Conservation (phyloP, 2,797 vertebrate species). For the Pagetopsis macropterus region DNA sequence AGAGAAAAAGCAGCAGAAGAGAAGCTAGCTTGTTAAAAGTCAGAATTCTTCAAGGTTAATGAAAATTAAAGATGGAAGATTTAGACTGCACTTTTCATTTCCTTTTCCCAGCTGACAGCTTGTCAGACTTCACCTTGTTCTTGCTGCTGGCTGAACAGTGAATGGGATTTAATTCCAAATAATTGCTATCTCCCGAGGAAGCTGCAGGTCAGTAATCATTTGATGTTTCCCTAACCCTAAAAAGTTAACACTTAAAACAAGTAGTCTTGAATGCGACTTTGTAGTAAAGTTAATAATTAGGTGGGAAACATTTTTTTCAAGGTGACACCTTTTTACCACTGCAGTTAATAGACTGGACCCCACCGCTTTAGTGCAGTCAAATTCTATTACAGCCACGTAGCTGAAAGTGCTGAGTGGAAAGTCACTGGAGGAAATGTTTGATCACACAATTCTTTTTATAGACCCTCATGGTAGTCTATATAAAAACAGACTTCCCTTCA, state of each 20-base stretch:
- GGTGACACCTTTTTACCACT: not conserved
- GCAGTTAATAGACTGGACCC: constrained; percentile 6
- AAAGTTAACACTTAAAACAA: constrained; percentile 28
- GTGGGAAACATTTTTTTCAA: not conserved
- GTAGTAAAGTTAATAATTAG: constrained; percentile 19
- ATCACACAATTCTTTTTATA: not conserved
- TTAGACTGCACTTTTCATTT: constrained; percentile 24
- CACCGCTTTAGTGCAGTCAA: not conserved
- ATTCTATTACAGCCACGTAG: not conserved
- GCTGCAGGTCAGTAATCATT: constrained; percentile 6
- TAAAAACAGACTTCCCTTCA: not conserved
- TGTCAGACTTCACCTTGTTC: constrained; percentile 56
- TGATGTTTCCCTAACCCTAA: constrained; percentile 10
- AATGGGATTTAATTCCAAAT: constrained; percentile 51
- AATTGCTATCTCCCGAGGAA: constrained; percentile 42
- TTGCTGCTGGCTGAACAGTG: constrained; percentile 36
- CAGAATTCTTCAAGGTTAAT: constrained; percentile 48
- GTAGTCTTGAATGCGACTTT: constrained; percentile 18
- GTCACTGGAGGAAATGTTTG: constrained; percentile 15
- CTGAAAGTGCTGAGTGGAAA: constrained; percentile 3
- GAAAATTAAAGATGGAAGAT: constrained; percentile 25
- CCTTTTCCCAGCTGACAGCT: constrained; percentile 34
- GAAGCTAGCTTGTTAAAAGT: constrained; percentile 30
- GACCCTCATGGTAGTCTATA: not conserved
- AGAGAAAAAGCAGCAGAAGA: constrained; percentile 11